Base-by-base conservation (phyloP, 2,888 invertebrate species). In the Phorcus lineatus region DNA sequence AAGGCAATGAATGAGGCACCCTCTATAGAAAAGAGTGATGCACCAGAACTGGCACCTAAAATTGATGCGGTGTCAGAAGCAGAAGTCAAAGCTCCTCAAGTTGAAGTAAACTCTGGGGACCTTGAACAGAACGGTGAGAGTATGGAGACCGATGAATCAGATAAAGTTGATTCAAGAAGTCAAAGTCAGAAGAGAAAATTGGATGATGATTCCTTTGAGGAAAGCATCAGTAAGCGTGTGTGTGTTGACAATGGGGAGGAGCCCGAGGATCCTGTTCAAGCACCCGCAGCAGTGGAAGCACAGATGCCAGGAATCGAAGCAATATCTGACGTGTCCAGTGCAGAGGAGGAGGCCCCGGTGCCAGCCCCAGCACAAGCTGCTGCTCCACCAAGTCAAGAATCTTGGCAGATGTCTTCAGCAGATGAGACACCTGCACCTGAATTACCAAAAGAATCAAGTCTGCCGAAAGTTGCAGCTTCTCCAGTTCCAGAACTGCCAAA, bases 201-300 rank as follows among this genome's bases (percentile, higher is more conserved):
- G 40, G 74, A 31, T 53, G 67, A 62, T 52, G 81, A 81, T 17
- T 78, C 55, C 13, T 62, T 62, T n/a, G 31, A 66, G 70, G 77
- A 57, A 11, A 79, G 57, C 16, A 28, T 28, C 7, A 75, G 66
- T n/a, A 74, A 74, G 11, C 54, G 19, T 57, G 70, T 67, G 40
- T 66, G 36, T 52, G 75, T 40, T 24, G 77, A 79, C 47, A 75
- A 76, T 36, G 80, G 78, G 22, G 80, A 81, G 19, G 78, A 80
- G 11, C 76, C 81, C 24, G 81, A 81, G 76, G 79, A 4, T 36
- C 36, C 82, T 70, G 81, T 76, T 28, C 74, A 62, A 54, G 79
- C 75, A 24, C 80, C 76, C 28, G 78, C 77, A 53, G 78, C 74
- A 52, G 77, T 76, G 36, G 54, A 75, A 22, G 53, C 78, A 22